Evolutionary conservation across 2,113 vertebrate genomes (phyloP).

Genomic region (Hippolais icterina): DNA sequence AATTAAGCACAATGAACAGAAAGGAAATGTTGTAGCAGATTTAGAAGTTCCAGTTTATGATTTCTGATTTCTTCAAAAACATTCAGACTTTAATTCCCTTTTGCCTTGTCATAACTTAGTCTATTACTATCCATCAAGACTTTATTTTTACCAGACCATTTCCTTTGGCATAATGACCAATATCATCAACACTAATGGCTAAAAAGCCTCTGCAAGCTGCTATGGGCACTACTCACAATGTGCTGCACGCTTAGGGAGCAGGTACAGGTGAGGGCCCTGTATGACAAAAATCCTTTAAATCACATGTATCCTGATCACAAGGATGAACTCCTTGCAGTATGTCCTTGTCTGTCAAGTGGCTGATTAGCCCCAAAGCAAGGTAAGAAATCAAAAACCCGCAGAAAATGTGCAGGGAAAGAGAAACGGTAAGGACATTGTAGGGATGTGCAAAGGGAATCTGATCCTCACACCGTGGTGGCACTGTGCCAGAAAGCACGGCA

Average conservation of each 20-base stretch:
- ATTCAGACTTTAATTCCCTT: neutral
- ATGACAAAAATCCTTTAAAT: neutral
- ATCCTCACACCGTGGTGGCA: neutral
- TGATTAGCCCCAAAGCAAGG: neutral
- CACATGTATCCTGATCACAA: neutral
- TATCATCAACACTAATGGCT: neutral
- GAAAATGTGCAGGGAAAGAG: neutral
- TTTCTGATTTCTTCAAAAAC: neutral
- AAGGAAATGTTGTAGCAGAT: neutral
- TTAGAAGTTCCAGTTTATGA: neutral
- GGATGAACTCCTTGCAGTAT: neutral
- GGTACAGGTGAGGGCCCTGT: neutral
- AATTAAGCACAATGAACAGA: neutral
- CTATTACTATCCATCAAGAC: neutral
- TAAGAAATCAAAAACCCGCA: neutral
- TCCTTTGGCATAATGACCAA: neutral
- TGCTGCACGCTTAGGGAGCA: neutral
- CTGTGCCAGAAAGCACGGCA: neutral
- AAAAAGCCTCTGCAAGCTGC: neutral
- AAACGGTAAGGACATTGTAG: neutral
- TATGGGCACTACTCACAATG: neutral
- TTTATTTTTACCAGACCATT: neutral
- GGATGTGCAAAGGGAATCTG: neutral
- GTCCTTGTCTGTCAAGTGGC: neutral
- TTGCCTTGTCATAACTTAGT: neutral